These are phyloP conservation scores for Choristoneura rosaceana DNA, from an alignment of 2,888 invertebrate species.

Conservation along the genomic window DNA sequence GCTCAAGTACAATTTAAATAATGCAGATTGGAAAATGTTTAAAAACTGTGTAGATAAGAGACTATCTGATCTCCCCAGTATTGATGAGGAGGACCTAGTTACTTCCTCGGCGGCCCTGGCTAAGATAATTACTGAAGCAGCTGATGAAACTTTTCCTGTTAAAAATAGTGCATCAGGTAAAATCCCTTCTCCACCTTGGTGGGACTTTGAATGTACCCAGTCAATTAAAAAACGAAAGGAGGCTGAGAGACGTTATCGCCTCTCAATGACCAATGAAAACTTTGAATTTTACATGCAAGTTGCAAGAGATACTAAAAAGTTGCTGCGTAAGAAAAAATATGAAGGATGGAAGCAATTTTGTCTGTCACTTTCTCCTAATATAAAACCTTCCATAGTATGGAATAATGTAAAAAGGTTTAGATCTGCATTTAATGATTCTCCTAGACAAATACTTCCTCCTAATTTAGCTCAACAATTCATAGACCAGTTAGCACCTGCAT, in stretches of 20 bases:
- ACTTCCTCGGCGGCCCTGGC: neutral
- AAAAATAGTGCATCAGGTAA: neutral
- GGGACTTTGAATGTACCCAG: neutral
- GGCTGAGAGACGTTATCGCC: neutral
- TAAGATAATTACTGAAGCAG: neutral
- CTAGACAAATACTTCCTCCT: no score
- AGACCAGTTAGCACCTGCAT: no score
- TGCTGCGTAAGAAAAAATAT: neutral
- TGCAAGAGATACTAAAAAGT: no score
- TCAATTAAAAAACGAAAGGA: neutral
- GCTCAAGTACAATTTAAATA: no score
- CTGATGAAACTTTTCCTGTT: conserved; percentile 4
- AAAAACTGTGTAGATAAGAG: neutral
- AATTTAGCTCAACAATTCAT: no score
- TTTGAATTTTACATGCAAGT: no score
- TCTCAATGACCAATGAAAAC: neutral
- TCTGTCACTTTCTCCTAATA: neutral
- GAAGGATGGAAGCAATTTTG: conserved; percentile 2
- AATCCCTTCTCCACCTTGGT: neutral
- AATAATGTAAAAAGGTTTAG: no score
- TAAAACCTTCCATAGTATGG: no score
- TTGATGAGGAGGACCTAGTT: neutral
- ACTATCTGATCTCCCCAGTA: neutral
- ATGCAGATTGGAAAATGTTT: no score
- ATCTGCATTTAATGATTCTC: no score